phyloP scores from a whole-genome alignment of 2,888 invertebrate species.

The Harpagoxenus sublaevis region DNA sequence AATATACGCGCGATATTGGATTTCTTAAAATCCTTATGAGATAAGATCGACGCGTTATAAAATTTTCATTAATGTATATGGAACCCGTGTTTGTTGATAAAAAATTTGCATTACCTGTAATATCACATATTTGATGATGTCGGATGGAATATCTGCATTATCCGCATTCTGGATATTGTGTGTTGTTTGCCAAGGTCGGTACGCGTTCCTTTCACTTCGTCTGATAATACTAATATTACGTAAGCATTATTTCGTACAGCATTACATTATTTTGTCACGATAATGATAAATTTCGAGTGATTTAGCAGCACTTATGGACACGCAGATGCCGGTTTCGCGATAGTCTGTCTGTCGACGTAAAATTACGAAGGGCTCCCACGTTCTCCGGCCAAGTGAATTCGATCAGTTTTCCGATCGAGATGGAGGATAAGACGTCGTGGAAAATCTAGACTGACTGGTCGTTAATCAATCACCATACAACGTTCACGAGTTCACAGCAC shows the following conservation, averaged over 20 bases:
- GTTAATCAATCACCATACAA: conserved; percentile 68
- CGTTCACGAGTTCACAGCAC: conserved; percentile 40
- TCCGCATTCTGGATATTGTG: conserved; percentile 10
- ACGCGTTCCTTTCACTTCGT: conserved; percentile 9
- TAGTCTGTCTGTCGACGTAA: conserved; percentile 1
- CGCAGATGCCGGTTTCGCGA: conserved; percentile 7
- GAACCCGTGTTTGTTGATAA: neutral
- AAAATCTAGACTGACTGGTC: conserved; percentile 63
- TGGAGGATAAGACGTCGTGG: conserved; percentile 33
- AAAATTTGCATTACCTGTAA: conserved; percentile 17
- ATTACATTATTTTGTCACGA: conserved; percentile 24
- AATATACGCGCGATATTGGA: neutral
- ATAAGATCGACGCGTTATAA: neutral
- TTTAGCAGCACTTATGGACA: conserved; percentile 12
- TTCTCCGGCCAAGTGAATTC: neutral
- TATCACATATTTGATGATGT: conserved; percentile 13
- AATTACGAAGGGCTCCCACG: conserved; percentile 16
- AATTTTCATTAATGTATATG: neutral
- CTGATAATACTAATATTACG: conserved; percentile 31
- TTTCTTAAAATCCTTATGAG: neutral
- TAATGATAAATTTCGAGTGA: conserved; percentile 23
- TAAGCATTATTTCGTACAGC: conserved; percentile 34
- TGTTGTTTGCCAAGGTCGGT: conserved; percentile 17
- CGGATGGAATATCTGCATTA: neutral
- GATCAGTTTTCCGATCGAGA: conserved; percentile 22